Conservation (phyloP, 2,113 vertebrate genomes). For the Poeciliopsis turrubarensis region DNA sequence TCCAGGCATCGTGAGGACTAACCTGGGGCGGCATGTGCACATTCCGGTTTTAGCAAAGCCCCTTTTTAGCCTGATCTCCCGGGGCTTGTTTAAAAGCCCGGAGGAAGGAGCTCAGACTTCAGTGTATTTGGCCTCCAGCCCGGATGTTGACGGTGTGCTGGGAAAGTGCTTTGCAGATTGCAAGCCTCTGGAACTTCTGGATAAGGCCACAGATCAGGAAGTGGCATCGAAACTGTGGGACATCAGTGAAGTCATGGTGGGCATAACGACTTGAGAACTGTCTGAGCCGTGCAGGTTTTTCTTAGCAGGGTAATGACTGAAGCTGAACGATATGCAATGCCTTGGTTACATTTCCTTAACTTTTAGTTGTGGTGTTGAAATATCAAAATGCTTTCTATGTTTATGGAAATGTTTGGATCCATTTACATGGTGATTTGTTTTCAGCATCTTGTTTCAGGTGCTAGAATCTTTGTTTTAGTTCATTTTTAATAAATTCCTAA, state of each 20-base stretch:
- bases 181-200: conserved; percentile 16
- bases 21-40: conserved; percentile 12
- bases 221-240: conserved; percentile 23
- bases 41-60: conserved; percentile 7
- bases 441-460: background rate
- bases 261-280: conserved; percentile 9
- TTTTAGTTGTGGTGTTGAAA: background rate
- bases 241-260: conserved; percentile 37
- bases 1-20: conserved; percentile 27
- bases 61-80: conserved; percentile 21
- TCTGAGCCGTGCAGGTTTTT: background rate
- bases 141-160: conserved; percentile 1
- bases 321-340: background rate
- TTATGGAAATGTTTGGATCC: background rate
- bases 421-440: background rate
- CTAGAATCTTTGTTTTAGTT: background rate
- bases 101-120: conserved; percentile 15
- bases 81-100: conserved; percentile 9
- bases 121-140: conserved; percentile 18
- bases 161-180: conserved; percentile 9
- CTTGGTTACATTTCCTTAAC: background rate
- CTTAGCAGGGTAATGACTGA: background rate
- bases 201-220: conserved; percentile 18
- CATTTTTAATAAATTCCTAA: background rate
- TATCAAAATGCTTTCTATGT: background rate